A percentile compares a stretch with the other conserved stretches of the same genome.
Conservation (phyloP, 1,140 invertebrate species). For the Cyphomyrmex costatus region DNA sequence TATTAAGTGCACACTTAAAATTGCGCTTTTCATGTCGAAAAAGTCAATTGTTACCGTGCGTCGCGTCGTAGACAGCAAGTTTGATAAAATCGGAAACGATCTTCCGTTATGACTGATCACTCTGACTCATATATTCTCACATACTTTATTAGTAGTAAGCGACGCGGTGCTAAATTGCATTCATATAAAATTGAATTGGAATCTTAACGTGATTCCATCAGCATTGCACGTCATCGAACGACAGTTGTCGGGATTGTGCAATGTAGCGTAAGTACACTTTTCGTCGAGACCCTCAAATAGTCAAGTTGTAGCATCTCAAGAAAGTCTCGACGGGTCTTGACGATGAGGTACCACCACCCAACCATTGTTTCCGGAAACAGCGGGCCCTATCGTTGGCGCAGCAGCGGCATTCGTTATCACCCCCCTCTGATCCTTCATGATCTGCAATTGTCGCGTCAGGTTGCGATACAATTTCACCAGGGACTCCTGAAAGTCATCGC, state of each 20-base stretch:
- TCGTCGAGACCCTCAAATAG: conserved; percentile 4
- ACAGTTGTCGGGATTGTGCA: background rate
- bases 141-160: conserved; percentile 22
- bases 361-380: conserved; percentile 79
- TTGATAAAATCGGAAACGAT: background rate
- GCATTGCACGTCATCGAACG: background rate
- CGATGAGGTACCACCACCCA: conserved; percentile 84
- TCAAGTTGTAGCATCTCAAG: conserved; percentile 64
- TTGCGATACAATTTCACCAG: conserved; percentile 89
- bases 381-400: conserved; percentile 63
- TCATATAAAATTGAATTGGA: conserved; percentile 25
- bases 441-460: conserved; percentile 89
- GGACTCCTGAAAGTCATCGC: conserved; percentile 86
- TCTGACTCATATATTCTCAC: background rate
- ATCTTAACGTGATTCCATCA: conserved; percentile 27
- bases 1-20: background rate
- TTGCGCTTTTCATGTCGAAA: conserved; percentile 3
- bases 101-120: conserved; percentile 1
- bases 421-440: conserved; percentile 82
- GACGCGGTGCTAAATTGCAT: background rate
- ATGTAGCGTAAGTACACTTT: conserved; percentile 9
- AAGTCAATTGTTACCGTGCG: background rate
- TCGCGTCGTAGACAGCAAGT: background rate
- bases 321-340: conserved; percentile 79
- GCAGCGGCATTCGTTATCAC: conserved; percentile 41